Base-by-base conservation (phyloP, 1,140 invertebrate genomes). In the Acromyrmex charruanus region DNA sequence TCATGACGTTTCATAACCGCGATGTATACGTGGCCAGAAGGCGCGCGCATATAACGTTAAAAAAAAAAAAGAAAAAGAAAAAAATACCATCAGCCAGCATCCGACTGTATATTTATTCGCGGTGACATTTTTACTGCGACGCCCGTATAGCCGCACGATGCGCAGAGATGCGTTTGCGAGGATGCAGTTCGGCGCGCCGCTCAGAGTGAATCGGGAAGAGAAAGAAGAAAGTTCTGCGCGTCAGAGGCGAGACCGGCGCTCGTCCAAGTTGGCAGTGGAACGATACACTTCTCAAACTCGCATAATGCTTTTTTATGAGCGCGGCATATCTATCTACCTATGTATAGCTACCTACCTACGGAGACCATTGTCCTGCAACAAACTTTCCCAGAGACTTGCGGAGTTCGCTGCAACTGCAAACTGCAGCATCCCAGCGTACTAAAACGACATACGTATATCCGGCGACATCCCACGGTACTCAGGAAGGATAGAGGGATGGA, bases 261-360 rank as follows among this genome's bases (percentile, higher is more conserved):
- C 21, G 28, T 85, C 51, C 77, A 80, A 85, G 21, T 77, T 77
- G 61, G 74, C 74, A 44, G 49, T 51, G 61, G 39, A 61, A 87
- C 85, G 77, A 87, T 87, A 87, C 65, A 82, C 53, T 87, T 87
- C 59, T 82, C 85, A 72, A 87, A 87, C 85, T 87, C 65, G 35
- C 75, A 87, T 82, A 82, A 81, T 68, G 65, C 75, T 87, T 65
- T 82, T 87, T 82, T 87, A 81, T 53, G 28, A 21, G 21, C 63
- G 39, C 63, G 25, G 16, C 51, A n/a, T 66, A 44, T 49, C 68
- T 61, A 75, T 49, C 53, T 61, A 75, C 51, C 28, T 80, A 71
- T 18, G 25, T 49, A 35, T 39, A 80, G 44, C 28, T 81, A 82
- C n/a, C 84, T 44, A 63, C 18, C 80, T 51, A 59, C 39, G 81